phyloP scores from a whole-genome alignment of 2,888 invertebrate genomes.

The Allolobophora icterica region DNA sequence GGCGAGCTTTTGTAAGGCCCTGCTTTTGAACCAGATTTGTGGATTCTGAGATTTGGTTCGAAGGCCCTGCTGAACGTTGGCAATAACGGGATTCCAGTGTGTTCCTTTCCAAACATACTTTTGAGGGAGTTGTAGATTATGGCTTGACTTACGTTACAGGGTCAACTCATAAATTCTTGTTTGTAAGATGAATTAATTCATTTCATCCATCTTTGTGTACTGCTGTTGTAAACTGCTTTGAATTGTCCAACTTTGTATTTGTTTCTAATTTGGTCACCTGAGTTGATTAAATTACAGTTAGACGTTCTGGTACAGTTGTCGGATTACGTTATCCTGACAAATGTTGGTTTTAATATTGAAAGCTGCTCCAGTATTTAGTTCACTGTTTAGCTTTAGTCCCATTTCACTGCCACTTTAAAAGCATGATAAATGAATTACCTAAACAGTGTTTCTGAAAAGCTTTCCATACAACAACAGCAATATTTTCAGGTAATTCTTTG shows the following conservation, averaged over 20 bases:
- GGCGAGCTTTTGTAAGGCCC: neutral
- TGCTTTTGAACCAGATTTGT: too few species aligned
- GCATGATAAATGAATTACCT: neutral
- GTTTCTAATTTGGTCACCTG: neutral
- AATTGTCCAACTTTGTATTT: neutral
- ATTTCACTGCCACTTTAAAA: neutral
- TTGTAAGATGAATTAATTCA: neutral
- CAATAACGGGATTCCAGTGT: neutral
- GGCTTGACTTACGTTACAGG: neutral
- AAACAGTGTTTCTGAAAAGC: neutral
- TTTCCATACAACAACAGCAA: neutral
- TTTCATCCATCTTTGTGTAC: slow-evolving; percentile 8
- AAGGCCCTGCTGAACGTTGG: slow-evolving; percentile 17
- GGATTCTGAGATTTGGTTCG: neutral
- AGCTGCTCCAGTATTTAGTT: neutral
- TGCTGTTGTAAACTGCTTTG: neutral
- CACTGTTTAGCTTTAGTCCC: neutral
- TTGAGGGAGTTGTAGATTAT: slow-evolving; percentile 11
- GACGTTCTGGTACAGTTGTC: neutral
- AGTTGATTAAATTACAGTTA: neutral
- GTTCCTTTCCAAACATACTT: slow-evolving; percentile 1
- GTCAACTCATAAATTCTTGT: neutral
- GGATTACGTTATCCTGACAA: neutral
- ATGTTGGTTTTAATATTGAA: neutral
- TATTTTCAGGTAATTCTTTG: neutral